Conservation (phyloP, 2,888 invertebrate genomes). For the Laothoe populi region DNA sequence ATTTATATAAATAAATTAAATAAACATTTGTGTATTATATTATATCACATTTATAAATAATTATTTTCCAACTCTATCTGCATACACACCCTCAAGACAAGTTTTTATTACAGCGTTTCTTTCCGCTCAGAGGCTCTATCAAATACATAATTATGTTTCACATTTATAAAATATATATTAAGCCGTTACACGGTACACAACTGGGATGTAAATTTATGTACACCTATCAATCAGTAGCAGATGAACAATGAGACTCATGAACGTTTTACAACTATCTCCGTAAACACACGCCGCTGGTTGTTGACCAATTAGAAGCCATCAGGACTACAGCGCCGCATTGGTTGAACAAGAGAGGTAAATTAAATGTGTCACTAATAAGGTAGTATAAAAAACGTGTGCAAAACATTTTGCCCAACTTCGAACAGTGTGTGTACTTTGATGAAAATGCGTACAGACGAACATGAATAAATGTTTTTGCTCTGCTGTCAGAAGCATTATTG, state of each 20-base stretch:
- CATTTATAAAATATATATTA: slow-evolving; percentile 29
- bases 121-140: not conserved
- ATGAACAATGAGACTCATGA: slow-evolving; percentile 36
- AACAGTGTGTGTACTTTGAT: too few species aligned
- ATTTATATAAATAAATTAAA: too few species aligned
- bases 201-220: not conserved
- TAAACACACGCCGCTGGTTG: slow-evolving; percentile 28
- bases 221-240: slow-evolving; percentile 38
- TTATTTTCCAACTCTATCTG: too few species aligned
- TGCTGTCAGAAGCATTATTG: too few species aligned
- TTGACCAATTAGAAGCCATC: not conserved
- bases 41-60: too few species aligned
- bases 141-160: not conserved
- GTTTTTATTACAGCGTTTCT: slow-evolving; percentile 31
- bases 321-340: not conserved
- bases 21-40: too few species aligned
- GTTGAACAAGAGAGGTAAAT: not conserved
- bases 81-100: too few species aligned
- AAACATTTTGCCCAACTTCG: too few species aligned
- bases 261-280: slow-evolving; percentile 32
- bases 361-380: not conserved
- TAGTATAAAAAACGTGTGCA: not conserved
- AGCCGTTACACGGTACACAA: slow-evolving; percentile 7
- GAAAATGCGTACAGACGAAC: too few species aligned
- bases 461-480: too few species aligned